Evolutionary conservation across 2,888 invertebrate genomes (phyloP).

Genomic region (Apomyelois bistriatella): DNA sequence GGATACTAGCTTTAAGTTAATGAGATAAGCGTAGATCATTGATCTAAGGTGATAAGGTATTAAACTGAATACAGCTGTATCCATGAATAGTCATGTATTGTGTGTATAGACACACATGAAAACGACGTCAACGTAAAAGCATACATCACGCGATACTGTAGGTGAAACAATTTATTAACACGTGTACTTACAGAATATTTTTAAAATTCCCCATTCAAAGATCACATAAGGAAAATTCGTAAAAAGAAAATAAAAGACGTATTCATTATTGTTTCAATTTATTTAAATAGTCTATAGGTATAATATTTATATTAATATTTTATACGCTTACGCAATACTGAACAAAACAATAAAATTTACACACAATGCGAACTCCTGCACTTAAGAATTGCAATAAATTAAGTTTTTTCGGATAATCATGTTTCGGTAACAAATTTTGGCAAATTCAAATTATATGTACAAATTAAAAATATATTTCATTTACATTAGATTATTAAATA

Average conservation of each 20-base stretch:
- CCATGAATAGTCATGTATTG: too few species aligned
- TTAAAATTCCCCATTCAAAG: too few species aligned
- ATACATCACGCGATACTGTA: too few species aligned
- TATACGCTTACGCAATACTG: slow-evolving; percentile 74
- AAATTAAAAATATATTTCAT: slow-evolving; percentile 31
- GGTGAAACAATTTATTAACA: too few species aligned
- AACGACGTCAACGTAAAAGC: too few species aligned
- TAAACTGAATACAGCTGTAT: too few species aligned
- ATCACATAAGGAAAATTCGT: too few species aligned
- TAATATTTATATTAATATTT: slow-evolving; percentile 64
- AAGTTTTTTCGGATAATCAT: slow-evolving; percentile 30
- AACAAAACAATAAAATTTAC: slow-evolving; percentile 78
- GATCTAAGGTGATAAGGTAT: too few species aligned
- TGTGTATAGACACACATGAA: too few species aligned
- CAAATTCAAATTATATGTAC: slow-evolving; percentile 67
- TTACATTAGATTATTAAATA: slow-evolving; percentile 28
- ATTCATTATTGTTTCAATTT: slow-evolving; percentile 30
- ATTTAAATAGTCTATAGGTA: slow-evolving; percentile 64
- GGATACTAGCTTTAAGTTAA: too few species aligned
- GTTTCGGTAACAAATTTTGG: slow-evolving; percentile 62
- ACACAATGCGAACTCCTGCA: slow-evolving; percentile 55
- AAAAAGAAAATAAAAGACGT: not conserved
- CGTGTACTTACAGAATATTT: too few species aligned
- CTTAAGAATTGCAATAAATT: slow-evolving; percentile 45
- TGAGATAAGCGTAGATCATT: too few species aligned